These are phyloP conservation scores for Lordiphosa stackelbergi DNA, from an alignment of 1,140 invertebrate genomes.

Conservation along the genomic window DNA sequence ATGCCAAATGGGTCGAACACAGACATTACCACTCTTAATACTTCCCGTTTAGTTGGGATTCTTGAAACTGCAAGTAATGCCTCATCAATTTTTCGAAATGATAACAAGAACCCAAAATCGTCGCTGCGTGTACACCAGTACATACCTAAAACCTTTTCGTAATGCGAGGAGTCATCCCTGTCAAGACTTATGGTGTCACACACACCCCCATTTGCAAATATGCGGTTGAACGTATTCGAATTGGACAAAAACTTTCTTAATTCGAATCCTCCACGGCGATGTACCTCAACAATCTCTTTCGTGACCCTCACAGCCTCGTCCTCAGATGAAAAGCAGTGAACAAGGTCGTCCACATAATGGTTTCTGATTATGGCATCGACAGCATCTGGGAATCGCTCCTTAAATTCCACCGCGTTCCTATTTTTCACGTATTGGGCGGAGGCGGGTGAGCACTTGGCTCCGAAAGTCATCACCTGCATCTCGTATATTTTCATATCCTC, in stretches of 20 bases:
- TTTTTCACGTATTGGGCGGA: constrained; percentile 29
- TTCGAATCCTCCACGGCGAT: not conserved
- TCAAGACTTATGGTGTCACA: not conserved
- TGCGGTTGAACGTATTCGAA: not conserved
- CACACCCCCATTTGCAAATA: not conserved
- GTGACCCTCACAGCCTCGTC: too few relatives aligned
- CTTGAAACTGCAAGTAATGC: not conserved
- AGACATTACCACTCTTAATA: not conserved
- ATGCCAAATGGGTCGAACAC: not conserved
- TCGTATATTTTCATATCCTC: constrained; percentile 5
- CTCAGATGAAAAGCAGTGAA: constrained; percentile 36
- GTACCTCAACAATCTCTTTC: not conserved
- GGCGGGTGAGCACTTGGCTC: constrained; percentile 23
- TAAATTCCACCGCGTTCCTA: constrained; percentile 43
- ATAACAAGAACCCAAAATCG: not conserved
- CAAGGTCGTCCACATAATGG: constrained; percentile 75
- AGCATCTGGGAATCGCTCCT: constrained; percentile 29
- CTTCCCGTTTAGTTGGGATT: not conserved
- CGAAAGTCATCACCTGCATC: constrained; percentile 20
- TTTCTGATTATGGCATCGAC: constrained; percentile 51
- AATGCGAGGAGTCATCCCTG: not conserved
- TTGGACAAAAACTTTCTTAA: constrained; percentile 1
- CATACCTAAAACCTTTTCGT: not conserved
- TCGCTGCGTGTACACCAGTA: not conserved
- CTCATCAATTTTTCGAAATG: not conserved